Base-by-base conservation (phyloP, 1,140 invertebrate genomes). In the Catajapyx aquilonaris region DNA sequence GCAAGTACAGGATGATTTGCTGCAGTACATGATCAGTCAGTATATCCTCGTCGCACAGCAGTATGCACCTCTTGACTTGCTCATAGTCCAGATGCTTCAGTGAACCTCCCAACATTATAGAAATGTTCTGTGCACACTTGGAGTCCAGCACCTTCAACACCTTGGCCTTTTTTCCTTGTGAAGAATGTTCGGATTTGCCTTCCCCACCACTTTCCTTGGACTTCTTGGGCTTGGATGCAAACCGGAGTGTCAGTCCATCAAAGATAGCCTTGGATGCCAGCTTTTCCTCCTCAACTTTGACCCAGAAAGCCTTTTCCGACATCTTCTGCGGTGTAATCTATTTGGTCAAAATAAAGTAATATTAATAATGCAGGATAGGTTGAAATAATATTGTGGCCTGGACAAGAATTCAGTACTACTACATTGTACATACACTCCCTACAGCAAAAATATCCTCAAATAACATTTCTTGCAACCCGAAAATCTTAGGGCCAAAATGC, bases 241-340 rank as follows among this genome's bases (percentile, higher is more conserved):
- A 95, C 49, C 76, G 79, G 33, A 73, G 59, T 1, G 76, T 69
- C n/a, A 96, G 57, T 5, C 77, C 80, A 35, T 68, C 68, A 1
- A 95, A 64, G 42, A 95, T 76, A 51, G 91, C 84, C 1, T 77
- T 72, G 2, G 72, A 80, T 2, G 81, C 87, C 15, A 90, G 56
- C 43, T 78, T 75, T 44, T 94, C 86, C 60, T 97, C 91, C 58
- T 90, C 75, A 0, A 84, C 76, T 54, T 76, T 71, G 0, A 87
- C 74, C 94, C 94, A 98, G 51, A 98, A 91, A 0, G 88, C 81
- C 50, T 95, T 87, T 52, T 93, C 81, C 0, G 81, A 78, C 57
- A 97, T 69, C 56, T 83, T 84, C 48, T 81, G 73, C 1, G 86
- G 83, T 23, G 78, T 55, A 44, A 85, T 74, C 73, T 79, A 38